phyloP scores from a whole-genome alignment of 2,797 vertebrate genomes.

The Sparidentex hasta region DNA sequence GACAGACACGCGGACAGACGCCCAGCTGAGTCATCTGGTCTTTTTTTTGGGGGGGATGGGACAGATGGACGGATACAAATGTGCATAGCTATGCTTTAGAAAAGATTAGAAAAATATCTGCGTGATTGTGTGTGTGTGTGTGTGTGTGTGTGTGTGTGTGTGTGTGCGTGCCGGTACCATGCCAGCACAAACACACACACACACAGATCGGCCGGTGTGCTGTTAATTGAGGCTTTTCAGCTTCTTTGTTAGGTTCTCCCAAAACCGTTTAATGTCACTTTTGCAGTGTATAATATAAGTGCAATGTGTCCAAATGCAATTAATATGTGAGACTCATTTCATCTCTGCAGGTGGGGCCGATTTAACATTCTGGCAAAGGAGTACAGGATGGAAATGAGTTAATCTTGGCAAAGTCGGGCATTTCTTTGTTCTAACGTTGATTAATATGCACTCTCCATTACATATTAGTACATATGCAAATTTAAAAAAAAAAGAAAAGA shows the following conservation, averaged over 20 bases:
- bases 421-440: constrained; percentile 12
- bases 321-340: constrained; percentile 10
- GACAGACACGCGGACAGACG: constrained; percentile 64
- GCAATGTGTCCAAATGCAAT: constrained; percentile 23
- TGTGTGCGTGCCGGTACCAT: constrained; percentile 6
- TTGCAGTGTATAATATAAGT: constrained; percentile 26
- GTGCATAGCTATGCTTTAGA: constrained; percentile 36
- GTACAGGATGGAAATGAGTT: constrained; percentile 16
- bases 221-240: constrained; percentile 14
- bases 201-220: not conserved
- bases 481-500: not conserved
- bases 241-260: constrained; percentile 13
- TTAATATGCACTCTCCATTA: constrained; percentile 22
- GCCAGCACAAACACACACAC: not conserved
- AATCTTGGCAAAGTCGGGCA: not conserved
- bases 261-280: constrained; percentile 22
- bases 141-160: too few species aligned
- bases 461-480: constrained; percentile 13
- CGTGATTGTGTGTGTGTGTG: not conserved
- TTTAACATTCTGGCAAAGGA: constrained; percentile 21
- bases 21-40: constrained; percentile 71
- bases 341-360: constrained; percentile 10
- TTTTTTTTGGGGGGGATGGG: constrained; percentile 43
- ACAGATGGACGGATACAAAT: constrained; percentile 65
- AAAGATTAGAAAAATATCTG: constrained; percentile 40